Evolutionary conservation across 2,888 invertebrate genomes (phyloP), one percentile per base, ranked within the genome.

Genomic region (Aplocera efformata): DNA sequence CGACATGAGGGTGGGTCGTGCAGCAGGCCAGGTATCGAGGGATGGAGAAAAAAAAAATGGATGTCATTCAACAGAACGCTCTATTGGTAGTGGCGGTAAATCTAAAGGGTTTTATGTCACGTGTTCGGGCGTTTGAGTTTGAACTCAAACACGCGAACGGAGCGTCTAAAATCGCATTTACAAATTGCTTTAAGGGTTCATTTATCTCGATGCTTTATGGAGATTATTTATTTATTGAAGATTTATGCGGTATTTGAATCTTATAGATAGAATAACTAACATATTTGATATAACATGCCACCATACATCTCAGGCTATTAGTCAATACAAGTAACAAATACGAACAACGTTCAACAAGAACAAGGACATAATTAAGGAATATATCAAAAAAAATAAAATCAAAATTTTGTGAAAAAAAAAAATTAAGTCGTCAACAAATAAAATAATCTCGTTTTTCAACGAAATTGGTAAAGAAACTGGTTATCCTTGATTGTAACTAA

Each of bases 1-100:
- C 86, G 85, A 75, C 77, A 79, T 80, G 76, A 72, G 73, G 63
- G 67, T 72, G 76, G 79, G 73, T 45, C 81, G 88, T 86, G 88
- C 86, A 69, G 86, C 88, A 67, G 82, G 83, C 82, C 82, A 69
- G 83, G 72, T 72, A 52, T 69, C 67, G 70, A 48, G 74, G 79
- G 78, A 72, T 68, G 79, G 75, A 74, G 70, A 80, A 86, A 82
- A 85, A 81, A 88, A 82, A 81, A 60, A 76, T 73, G 84, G 84
- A 85, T 82, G 80, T 86, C 84, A 86, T 83, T 85, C 90, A 89
- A 90, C 63, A 79, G 83, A 67, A 76, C 75, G 80, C 73, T 77
- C 79, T 81, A 81, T 73, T 63, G 61, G 65, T 58, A 48, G 78
- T 79, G 79, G 74, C 56, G 59, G 79, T 84, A 85, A 68, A 50